Evolutionary conservation across 1,140 invertebrate genomes (phyloP).

Genomic region (Euglossa dilemma): DNA sequence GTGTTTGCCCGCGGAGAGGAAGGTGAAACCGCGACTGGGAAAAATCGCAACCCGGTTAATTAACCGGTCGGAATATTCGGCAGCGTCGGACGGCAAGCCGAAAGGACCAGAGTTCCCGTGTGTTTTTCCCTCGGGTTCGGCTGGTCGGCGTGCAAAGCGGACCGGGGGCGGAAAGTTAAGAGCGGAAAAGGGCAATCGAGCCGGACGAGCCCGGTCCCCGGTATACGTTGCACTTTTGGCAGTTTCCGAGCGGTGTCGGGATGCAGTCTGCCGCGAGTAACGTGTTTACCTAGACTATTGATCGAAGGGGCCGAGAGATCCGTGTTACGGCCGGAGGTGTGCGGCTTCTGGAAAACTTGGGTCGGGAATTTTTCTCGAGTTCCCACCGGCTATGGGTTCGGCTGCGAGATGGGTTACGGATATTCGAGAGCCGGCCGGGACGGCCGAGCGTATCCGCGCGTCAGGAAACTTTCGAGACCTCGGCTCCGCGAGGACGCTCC

Average conservation of each 20-base stretch:
- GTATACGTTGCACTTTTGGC: slow-evolving; percentile 44
- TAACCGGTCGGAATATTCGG: neutral
- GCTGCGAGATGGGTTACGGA: slow-evolving; percentile 3
- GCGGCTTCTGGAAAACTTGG: slow-evolving; percentile 40
- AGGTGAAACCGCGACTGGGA: no score
- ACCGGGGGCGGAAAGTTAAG: slow-evolving; percentile 9
- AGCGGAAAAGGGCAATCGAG: slow-evolving; percentile 30
- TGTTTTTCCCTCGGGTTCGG: neutral
- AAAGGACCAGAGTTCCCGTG: neutral
- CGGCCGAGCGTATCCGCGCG: slow-evolving; percentile 22
- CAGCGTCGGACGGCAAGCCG: neutral
- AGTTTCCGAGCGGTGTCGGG: slow-evolving; percentile 36
- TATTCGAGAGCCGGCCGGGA: slow-evolving; percentile 14
- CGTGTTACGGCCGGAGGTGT: slow-evolving; percentile 35
- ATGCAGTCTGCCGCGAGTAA: slow-evolving; percentile 32
- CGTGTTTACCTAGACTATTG: slow-evolving; percentile 54
- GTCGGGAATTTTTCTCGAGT: slow-evolving; percentile 34
- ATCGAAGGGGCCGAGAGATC: slow-evolving; percentile 49
- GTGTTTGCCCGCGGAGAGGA: no score
- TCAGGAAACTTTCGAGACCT: slow-evolving; percentile 32
- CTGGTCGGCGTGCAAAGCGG: no score
- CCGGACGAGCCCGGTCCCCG: slow-evolving; percentile 3
- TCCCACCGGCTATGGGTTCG: neutral
- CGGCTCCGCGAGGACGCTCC: slow-evolving; percentile 21
- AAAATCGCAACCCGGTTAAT: neutral